phyloP scores from a whole-genome alignment of 2,888 invertebrate species.

The Dryadula phaetusa region DNA sequence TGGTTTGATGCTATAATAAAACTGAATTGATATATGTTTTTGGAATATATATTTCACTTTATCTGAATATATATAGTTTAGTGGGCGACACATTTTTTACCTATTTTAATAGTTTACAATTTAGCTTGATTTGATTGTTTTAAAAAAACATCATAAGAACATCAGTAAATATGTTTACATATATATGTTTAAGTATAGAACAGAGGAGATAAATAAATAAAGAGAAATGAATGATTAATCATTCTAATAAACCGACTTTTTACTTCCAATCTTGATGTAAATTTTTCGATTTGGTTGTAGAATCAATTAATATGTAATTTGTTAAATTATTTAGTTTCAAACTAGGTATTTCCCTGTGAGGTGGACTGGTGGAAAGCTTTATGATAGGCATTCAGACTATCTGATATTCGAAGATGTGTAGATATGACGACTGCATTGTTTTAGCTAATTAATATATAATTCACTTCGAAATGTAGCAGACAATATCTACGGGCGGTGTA shows the following conservation, averaged over 20 bases:
- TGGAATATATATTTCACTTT: neutral
- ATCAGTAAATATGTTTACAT: neutral
- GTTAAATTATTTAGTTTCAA: neutral
- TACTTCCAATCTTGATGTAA: neutral
- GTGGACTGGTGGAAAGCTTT: neutral
- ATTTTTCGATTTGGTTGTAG: neutral
- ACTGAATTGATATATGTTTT: neutral
- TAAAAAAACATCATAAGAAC: no score
- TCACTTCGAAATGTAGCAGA: neutral
- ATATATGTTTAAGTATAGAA: neutral
- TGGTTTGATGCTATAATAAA: conserved; percentile 4
- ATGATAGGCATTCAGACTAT: neutral
- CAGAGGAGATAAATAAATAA: neutral
- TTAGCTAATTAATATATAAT: neutral
- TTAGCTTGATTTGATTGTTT: no score
- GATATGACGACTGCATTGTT: neutral
- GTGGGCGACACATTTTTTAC: no score
- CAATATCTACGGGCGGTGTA: neutral
- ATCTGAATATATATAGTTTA: no score
- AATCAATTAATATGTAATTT: neutral
- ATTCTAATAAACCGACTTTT: neutral
- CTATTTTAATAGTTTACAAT: no score
- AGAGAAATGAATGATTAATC: neutral
- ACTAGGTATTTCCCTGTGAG: neutral
- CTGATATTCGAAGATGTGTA: neutral